Conservation (phyloP, 2,888 invertebrate species). For the Polymixis flavicincta region DNA sequence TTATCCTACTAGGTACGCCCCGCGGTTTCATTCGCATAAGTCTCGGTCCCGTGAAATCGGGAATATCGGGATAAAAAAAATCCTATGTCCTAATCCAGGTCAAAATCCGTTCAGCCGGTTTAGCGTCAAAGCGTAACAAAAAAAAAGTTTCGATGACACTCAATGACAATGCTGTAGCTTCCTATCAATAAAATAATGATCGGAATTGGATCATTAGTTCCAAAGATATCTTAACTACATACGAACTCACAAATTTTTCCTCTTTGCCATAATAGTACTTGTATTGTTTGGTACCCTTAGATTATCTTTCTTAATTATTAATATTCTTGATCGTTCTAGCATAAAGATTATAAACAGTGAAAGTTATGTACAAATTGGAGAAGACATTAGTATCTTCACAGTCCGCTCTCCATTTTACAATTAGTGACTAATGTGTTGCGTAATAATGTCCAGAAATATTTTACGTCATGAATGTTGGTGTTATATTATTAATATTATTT, state of each 20-base stretch:
- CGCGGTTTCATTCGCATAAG: too few relatives aligned
- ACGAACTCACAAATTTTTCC: neutral
- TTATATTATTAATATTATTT: neutral
- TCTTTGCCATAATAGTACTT: neutral
- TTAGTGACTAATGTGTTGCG: conserved; percentile 7
- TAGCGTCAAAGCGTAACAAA: too few relatives aligned
- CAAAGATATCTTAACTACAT: neutral
- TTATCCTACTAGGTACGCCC: neutral
- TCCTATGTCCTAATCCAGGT: too few relatives aligned
- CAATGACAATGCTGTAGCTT: neutral
- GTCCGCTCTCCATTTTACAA: conserved; percentile 29
- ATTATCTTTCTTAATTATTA: conserved; percentile 10
- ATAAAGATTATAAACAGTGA: conserved; percentile 19
- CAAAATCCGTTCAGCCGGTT: too few relatives aligned
- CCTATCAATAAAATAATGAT: neutral
- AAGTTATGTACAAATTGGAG: conserved; percentile 29
- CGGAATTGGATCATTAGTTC: neutral
- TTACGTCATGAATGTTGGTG: neutral
- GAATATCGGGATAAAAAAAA: too few relatives aligned
- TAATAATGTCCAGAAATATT: conserved; percentile 3
- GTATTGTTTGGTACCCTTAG: too few relatives aligned
- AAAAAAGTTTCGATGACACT: too few relatives aligned
- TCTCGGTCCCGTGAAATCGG: too few relatives aligned
- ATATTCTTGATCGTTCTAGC: neutral
- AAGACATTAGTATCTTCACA: conserved; percentile 12